Conservation (phyloP, 2,113 vertebrate genomes). For the Etheostoma spectabile region DNA sequence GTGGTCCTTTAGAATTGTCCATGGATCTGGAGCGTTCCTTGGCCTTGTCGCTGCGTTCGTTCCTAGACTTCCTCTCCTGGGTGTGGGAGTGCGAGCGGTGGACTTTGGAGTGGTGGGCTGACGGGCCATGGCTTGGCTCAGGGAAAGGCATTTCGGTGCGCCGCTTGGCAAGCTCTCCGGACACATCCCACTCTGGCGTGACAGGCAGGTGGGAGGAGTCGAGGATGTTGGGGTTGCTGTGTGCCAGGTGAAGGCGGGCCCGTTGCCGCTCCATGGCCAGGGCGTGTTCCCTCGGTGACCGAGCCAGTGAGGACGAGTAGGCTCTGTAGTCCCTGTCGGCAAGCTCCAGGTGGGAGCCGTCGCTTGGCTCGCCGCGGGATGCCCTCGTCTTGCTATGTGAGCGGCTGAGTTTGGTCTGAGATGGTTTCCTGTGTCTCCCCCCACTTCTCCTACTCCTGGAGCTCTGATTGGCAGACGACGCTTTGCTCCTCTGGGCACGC, state of each 20-base stretch:
- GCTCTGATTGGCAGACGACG: slow-evolving; percentile 94
- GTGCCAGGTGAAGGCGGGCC: slow-evolving; percentile 92
- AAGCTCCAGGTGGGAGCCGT: slow-evolving; percentile 91
- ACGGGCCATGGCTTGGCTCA: slow-evolving; percentile 94
- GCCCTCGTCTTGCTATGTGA: slow-evolving; percentile 95
- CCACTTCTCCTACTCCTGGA: slow-evolving; percentile 93
- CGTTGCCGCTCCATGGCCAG: slow-evolving; percentile 92
- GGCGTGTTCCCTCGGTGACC: slow-evolving; percentile 92
- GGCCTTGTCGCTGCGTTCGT: slow-evolving; percentile 95
- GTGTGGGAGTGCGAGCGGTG: slow-evolving; percentile 99
- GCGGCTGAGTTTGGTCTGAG: slow-evolving; percentile 91
- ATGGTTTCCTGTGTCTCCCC: slow-evolving; percentile 90
- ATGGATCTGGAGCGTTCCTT: slow-evolving; percentile 98
- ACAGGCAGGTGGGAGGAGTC: slow-evolving; percentile 95
- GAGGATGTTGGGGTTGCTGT: slow-evolving; percentile 92
- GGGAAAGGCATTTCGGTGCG: slow-evolving; percentile 99
- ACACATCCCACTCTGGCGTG: slow-evolving; percentile 98
- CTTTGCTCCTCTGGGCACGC: slow-evolving; percentile 94
- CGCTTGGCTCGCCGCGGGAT: slow-evolving; percentile 93
- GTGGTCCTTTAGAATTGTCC: slow-evolving; percentile 96
- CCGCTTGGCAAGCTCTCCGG: slow-evolving; percentile 95
- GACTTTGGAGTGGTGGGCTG: slow-evolving; percentile 91
- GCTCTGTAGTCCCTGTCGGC: slow-evolving; percentile 92
- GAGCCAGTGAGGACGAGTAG: slow-evolving; percentile 88
- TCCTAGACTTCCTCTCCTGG: slow-evolving; percentile 95